Evolutionary conservation across 2,888 invertebrate genomes (phyloP).

Genomic region (Pimpla rufipes): DNA sequence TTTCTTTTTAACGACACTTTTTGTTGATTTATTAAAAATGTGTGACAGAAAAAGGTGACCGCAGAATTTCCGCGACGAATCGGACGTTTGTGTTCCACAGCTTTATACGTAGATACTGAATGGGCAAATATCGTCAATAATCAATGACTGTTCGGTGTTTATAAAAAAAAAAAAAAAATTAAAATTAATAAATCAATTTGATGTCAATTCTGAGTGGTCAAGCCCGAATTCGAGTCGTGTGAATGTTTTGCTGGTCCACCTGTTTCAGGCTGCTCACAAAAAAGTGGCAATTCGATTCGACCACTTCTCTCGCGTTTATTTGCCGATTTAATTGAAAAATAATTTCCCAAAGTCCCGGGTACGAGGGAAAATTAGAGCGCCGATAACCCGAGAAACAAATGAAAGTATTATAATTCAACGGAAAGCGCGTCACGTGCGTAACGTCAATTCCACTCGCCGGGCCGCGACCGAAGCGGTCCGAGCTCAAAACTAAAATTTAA

Average conservation of each 20-base stretch:
- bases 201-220: conserved; percentile 41
- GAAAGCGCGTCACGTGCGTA: conserved; percentile 37
- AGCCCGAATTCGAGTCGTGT: not conserved
- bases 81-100: not conserved
- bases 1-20: too few relatives aligned
- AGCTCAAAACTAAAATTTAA: conserved; percentile 38
- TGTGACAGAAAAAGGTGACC: too few relatives aligned
- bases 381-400: conserved; percentile 64
- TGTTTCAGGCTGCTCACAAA: not conserved
- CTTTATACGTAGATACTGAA: conserved; percentile 13
- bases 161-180: conserved; percentile 49
- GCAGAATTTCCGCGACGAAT: conserved; percentile 22
- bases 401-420: conserved; percentile 64
- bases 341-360: conserved; percentile 27
- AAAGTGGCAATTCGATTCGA: not conserved
- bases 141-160: conserved; percentile 70
- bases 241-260: not conserved
- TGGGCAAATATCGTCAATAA: conserved; percentile 53
- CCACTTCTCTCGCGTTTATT: conserved; percentile 7
- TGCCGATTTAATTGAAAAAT: conserved; percentile 16
- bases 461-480: conserved; percentile 28
- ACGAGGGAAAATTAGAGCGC: conserved; percentile 31
- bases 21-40: too few relatives aligned
- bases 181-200: conserved; percentile 11
- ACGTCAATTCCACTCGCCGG: conserved; percentile 56